These are phyloP conservation scores for Enchytraeus crypticus DNA, from an alignment of 2,888 invertebrate genomes.

Conservation along the genomic window DNA sequence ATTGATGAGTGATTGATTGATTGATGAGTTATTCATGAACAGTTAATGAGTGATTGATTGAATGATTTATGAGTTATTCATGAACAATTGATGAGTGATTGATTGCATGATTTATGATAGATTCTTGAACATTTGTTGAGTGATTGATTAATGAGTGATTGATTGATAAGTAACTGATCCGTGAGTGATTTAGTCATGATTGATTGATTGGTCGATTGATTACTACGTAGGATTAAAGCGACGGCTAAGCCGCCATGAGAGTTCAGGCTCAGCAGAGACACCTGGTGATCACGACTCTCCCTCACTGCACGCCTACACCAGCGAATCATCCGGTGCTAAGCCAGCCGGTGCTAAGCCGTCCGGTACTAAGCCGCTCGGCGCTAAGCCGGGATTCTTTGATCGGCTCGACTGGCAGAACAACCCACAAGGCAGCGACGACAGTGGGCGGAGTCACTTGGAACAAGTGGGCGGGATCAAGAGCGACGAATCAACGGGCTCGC, in stretches of 20 bases:
- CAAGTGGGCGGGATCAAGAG: not conserved
- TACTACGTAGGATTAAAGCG: no score
- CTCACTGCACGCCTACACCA: no score
- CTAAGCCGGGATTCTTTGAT: constrained; percentile 29
- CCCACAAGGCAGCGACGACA: not conserved
- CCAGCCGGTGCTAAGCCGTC: no score
- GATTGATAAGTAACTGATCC: not conserved
- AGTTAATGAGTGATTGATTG: not conserved
- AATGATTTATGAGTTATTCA: not conserved
- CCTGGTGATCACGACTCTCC: no score
- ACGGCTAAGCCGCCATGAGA: no score
- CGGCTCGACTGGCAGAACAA: constrained; percentile 34
- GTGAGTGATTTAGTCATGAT: not conserved
- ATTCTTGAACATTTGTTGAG: not conserved
- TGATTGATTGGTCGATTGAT: no score
- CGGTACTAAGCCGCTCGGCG: not conserved
- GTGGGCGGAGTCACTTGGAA: constrained; percentile 1
- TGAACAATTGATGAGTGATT: not conserved
- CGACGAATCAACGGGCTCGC: not conserved
- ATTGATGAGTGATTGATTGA: not conserved
- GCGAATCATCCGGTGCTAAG: no score
- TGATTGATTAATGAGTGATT: not conserved
- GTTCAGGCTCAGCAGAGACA: no score
- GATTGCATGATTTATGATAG: no score
- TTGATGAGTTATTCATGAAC: no score